Base-by-base conservation (phyloP, 2,888 invertebrate species). In the Athalia circularis region DNA sequence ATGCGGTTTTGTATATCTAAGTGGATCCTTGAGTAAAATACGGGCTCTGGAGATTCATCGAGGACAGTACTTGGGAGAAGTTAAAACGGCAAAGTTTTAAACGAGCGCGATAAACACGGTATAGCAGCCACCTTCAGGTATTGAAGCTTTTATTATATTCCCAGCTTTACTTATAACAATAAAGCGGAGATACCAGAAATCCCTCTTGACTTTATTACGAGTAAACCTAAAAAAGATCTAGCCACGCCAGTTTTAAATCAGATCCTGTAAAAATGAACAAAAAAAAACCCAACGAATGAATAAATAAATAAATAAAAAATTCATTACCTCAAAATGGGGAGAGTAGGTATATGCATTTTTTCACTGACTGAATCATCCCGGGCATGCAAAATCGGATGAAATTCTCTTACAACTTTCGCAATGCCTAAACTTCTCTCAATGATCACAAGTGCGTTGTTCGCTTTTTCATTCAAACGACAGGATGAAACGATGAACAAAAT, bases 61-160 rank as follows among this genome's bases (percentile, higher is more conserved):
- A 45, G 15, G 4, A 3, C 45, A 57, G 45, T n/a, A 72, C 72
- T 72, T 15, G n/a, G 43, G 59, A 72, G 45, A 72, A 72, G 72
- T 72, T 72, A 72, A 59, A 59, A 72, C 59, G 57, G 57, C 72
- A 47, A 72, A 72, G 59, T 72, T 72, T 72, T 57, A 72, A 72
- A 59, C 59, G 47, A 72, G 72, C 47, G 15, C 72, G 72, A 72
- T 72, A 59, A 72, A 72, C 72, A 72, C 45, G 59, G 9, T 72
- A 47, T 6, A 72, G 72, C 59, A 9, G 29, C 29, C 29, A 29
- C 29, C 29, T 29, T 9, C 59, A 47, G 43, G 59, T 59, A 72
- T 72, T 59, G 72, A 59, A 72, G 72, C 72, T 59, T 57, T 72
- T 59, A 59, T 5, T 62, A 13, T 59, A 45, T 72, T 47, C 72